A percentile compares a stretch with the other conserved stretches of the same genome.
These are phyloP conservation scores for Nebria ingens DNA, from an alignment of 1,140 invertebrate species.

Conservation along the genomic window DNA sequence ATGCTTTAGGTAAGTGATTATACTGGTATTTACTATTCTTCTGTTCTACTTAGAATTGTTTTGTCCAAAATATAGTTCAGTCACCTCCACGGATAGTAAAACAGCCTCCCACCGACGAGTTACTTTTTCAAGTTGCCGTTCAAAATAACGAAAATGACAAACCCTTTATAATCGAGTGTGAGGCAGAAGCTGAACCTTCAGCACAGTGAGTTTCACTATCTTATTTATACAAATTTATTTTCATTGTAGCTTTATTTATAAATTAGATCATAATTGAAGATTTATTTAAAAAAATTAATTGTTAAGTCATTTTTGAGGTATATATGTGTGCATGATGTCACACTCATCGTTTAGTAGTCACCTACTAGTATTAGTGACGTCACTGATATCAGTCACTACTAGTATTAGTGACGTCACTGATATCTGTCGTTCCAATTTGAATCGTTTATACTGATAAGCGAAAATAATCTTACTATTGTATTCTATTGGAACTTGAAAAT, in stretches of 20 bases:
- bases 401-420: no score
- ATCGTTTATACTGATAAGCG: no score
- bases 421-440: no score
- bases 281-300: no score
- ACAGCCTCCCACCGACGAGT: constrained; percentile 80
- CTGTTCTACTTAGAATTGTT: constrained; percentile 8
- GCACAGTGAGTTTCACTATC: constrained; percentile 55
- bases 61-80: constrained; percentile 51
- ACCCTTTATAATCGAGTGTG: constrained; percentile 90
- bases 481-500: no score
- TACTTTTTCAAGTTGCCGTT: constrained; percentile 81
- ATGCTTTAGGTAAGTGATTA: not conserved
- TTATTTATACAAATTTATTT: not conserved
- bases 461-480: no score
- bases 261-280: not conserved
- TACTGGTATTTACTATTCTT: not conserved
- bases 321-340: no score
- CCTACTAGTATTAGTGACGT: no score
- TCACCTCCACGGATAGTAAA: constrained; percentile 81
- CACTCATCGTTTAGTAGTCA: no score
- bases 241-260: not conserved
- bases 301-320: not conserved
- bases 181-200: constrained; percentile 83
- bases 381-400: no score
- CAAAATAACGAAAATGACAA: constrained; percentile 76